Evolutionary conservation across 1,140 invertebrate genomes (phyloP), one percentile per base, ranked within the genome.

Genomic region (Vanessa tameamea): DNA sequence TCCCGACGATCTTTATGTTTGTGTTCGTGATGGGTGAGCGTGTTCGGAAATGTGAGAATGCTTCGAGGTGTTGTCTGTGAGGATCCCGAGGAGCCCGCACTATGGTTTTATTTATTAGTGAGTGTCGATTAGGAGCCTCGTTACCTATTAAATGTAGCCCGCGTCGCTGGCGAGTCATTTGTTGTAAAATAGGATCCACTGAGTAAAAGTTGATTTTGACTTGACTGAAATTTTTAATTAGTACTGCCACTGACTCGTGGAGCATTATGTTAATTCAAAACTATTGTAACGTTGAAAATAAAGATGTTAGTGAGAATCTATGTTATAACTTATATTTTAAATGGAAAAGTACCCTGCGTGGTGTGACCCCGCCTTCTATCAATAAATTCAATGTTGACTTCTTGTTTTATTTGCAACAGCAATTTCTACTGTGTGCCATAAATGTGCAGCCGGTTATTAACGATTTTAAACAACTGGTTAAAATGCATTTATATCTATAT

Each of bases 371-470:
- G 16, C 53, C 66, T 13, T 37, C 31, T 57, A 57, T 64, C 74
- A 76, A 71, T 76, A 76, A 76, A 76, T 26, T 75, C 51, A 65
- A 71, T 75, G 74, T 75, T 75, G 47, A 75, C 53, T 64, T 70
- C 37, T 51, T 66, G 20, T 53, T 70, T 70, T 37, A 15, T 75
- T 75, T 70, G 13, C 15, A 14, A 20, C 48, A 14, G 64, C 59
- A 31, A 31, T 6, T 31, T 6, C 26, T 31, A 31, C 26, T 31
- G 6, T 6, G 26, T 31, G 6, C 26, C 6, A 6, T 31, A 31
- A 3, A 31, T 3, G 26, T 31, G 26, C 0, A 31, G 26, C 26
- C 26, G 26, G 0, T 31, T 31, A 31, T 31, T 31, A 31, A 31
- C 6, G 26, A 31, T 31, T 20, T 20, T 31, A 1, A 31, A 31